Conservation (phyloP, 2,888 invertebrate genomes). For the Diaperis boleti region DNA sequence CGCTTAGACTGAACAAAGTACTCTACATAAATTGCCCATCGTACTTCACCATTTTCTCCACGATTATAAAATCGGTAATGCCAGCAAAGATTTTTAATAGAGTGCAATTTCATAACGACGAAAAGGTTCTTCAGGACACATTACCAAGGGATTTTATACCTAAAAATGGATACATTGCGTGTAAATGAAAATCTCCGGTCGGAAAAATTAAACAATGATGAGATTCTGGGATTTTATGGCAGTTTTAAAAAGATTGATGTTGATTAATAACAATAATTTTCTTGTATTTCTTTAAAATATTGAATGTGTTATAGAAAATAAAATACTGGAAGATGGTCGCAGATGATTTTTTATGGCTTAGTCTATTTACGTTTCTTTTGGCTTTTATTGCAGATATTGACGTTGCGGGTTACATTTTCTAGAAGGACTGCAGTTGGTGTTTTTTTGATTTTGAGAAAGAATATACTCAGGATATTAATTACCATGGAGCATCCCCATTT, state of each 20-base stretch:
- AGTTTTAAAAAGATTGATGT: not conserved
- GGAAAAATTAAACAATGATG: not conserved
- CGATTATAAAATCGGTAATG: not conserved
- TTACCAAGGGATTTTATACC: conserved; percentile 51
- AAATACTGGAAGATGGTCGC: too few relatives aligned
- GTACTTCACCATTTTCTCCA: not conserved
- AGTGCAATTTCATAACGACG: conserved; percentile 43
- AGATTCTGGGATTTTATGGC: conserved; percentile 6
- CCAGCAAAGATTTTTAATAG: not conserved
- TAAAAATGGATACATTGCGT: conserved; percentile 24
- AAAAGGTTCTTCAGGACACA: conserved; percentile 43
- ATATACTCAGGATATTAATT: too few relatives aligned
- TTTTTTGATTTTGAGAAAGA: too few relatives aligned
- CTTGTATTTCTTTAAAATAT: too few relatives aligned
- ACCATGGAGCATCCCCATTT: too few relatives aligned
- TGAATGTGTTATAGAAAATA: too few relatives aligned
- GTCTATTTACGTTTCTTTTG: too few relatives aligned
- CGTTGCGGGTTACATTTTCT: too few relatives aligned
- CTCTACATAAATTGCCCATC: not conserved
- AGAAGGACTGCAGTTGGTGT: too few relatives aligned
- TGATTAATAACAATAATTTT: not conserved
- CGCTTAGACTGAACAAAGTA: not conserved
- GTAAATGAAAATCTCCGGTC: conserved; percentile 48
- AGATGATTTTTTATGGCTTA: too few relatives aligned
- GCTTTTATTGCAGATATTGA: too few relatives aligned